Conservation (phyloP, 1,140 invertebrate genomes). For the Drosophila guanche region DNA sequence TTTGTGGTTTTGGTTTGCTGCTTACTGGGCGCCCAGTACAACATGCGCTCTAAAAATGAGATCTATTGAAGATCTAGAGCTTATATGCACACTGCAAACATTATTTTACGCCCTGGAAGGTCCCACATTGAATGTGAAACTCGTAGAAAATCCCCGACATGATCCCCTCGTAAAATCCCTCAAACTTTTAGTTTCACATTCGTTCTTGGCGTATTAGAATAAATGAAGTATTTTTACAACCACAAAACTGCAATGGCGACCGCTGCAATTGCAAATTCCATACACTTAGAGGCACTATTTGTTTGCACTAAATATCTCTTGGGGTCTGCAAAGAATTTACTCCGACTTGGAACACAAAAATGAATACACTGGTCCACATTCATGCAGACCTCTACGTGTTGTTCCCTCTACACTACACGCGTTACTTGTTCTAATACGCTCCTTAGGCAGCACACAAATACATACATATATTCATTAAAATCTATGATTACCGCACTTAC, state of each 20-base stretch:
- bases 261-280: slow-evolving; percentile 25
- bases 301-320: slow-evolving; percentile 8
- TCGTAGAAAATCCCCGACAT: slow-evolving; percentile 15
- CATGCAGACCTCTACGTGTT: too few species aligned
- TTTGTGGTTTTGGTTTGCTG: slow-evolving; percentile 41
- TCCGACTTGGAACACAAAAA: too few species aligned
- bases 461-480: slow-evolving; percentile 45
- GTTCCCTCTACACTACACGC: slow-evolving; percentile 10
- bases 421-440: slow-evolving; percentile 62
- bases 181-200: slow-evolving; percentile 54
- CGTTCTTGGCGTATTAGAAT: slow-evolving; percentile 48
- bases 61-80: too few species aligned
- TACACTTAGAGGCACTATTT: slow-evolving; percentile 3
- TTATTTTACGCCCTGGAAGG: slow-evolving; percentile 57
- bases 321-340: too few species aligned
- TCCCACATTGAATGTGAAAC: slow-evolving; percentile 54
- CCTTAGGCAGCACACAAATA: slow-evolving; percentile 28
- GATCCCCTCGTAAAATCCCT: background rate
- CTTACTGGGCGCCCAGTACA: slow-evolving; percentile 37
- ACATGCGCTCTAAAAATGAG: slow-evolving; percentile 30
- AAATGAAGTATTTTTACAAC: background rate
- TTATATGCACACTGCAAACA: slow-evolving; percentile 25
- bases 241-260: slow-evolving; percentile 18
- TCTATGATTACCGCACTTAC: slow-evolving; percentile 63
- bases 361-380: too few species aligned